Evolutionary conservation across 2,888 invertebrate species (phyloP).

Genomic region (Emmelina monodactyla): DNA sequence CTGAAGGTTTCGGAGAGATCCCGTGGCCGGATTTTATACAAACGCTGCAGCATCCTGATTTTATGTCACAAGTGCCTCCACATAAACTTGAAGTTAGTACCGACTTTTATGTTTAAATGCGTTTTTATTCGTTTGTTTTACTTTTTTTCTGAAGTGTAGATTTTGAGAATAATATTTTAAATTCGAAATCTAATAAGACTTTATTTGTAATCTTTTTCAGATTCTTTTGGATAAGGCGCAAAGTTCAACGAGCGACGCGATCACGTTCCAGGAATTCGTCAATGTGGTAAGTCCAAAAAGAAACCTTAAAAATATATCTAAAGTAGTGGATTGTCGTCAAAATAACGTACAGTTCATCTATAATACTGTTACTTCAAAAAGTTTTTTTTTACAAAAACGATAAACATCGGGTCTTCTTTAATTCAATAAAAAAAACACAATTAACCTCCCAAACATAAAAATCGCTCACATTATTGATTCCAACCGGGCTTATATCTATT

Average conservation of each 20-base stretch:
- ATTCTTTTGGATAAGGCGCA: constrained; percentile 76
- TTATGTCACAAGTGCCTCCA: constrained; percentile 76
- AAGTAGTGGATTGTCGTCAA: too few species aligned
- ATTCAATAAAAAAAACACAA: too few species aligned
- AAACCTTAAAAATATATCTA: neutral
- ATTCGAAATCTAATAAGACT: neutral
- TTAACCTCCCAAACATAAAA: too few species aligned
- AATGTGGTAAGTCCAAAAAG: constrained; percentile 81
- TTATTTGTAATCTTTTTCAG: constrained; percentile 21
- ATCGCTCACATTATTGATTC: too few species aligned
- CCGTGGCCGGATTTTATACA: constrained; percentile 84
- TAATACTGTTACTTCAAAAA: too few species aligned
- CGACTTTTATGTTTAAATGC: too few species aligned
- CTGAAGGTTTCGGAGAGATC: constrained; percentile 93
- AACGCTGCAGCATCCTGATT: constrained; percentile 80
- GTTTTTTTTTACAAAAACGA: too few species aligned
- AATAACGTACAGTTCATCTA: too few species aligned
- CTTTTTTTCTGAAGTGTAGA: neutral
- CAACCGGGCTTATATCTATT: too few species aligned
- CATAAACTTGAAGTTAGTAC: constrained; percentile 75
- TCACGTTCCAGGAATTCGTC: constrained; percentile 93
- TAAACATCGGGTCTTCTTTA: too few species aligned
- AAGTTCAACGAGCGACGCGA: constrained; percentile 75
- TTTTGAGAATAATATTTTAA: neutral
- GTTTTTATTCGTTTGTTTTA: neutral